phyloP scores from a whole-genome alignment of 2,888 invertebrate species.

The Macrostomum cliftonense region DNA sequence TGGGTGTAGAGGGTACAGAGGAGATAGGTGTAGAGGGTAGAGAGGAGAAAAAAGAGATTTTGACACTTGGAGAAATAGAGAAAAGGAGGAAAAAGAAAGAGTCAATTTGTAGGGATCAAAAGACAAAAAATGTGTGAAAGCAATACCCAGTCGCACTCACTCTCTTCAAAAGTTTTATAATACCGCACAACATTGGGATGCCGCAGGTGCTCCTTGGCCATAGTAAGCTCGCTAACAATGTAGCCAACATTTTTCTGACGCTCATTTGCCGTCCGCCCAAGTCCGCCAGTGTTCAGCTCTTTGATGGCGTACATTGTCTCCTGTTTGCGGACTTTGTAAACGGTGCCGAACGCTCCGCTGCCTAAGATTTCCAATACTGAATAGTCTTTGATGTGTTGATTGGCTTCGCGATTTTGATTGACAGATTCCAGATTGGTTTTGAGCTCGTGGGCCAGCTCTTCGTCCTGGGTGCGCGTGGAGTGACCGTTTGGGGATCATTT shows the following conservation, averaged over 20 bases:
- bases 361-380: slow-evolving; percentile 38
- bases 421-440: slow-evolving; percentile 22
- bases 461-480: slow-evolving; percentile 17
- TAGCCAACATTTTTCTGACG: slow-evolving; percentile 35
- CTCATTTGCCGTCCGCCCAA: slow-evolving; percentile 1
- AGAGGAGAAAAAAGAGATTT: too few species aligned
- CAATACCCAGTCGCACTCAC: slow-evolving; percentile 22
- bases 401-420: slow-evolving; percentile 28
- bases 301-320: slow-evolving; percentile 36
- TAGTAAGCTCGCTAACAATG: slow-evolving; percentile 37
- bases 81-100: too few species aligned
- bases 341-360: slow-evolving; percentile 39
- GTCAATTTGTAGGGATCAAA: too few species aligned
- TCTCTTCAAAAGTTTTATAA: slow-evolving; percentile 37
- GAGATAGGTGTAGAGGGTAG: too few species aligned
- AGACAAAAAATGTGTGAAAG: too few species aligned
- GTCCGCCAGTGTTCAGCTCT: slow-evolving; percentile 25
- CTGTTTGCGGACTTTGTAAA: slow-evolving; percentile 38
- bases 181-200: slow-evolving; percentile 40
- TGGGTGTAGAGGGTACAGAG: too few species aligned
- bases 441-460: slow-evolving; percentile 21
- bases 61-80: too few species aligned
- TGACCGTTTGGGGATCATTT: not conserved
- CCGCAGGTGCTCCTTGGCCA: slow-evolving; percentile 37
- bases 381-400: slow-evolving; percentile 33